Base-by-base conservation (phyloP, 2,888 invertebrate genomes). In the Myopa testacea region DNA sequence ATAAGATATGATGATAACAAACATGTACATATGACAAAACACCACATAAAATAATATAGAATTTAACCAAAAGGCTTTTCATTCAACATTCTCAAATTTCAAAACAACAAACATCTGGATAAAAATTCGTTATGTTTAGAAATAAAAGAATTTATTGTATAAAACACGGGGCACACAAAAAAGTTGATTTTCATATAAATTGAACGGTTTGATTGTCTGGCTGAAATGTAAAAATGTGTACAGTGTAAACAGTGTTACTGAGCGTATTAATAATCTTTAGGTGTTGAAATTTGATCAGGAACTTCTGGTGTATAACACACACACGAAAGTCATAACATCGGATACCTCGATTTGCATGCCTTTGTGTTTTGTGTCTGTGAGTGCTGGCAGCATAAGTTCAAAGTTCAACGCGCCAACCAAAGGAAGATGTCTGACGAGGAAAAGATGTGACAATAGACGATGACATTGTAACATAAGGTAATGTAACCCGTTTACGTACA, bases 91-190 rank as follows among this genome's bases (percentile, higher is more conserved):
- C 78, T 50, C 69, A 75, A 69, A 65, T 16, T 38, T 65, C 65
- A 12, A 65, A 62, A 65, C 38, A 38, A 65, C 19, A 65, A 58
- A 58, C 3, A 16, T 19, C n/a, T 58, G 16, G 16, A 34, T 65
- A 12, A 38, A 65, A 65, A 19, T 26, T 10, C 62, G 34, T 38
- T 7, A 68, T 38, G 68, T 40, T 65, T 37, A 69, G 4, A 50
- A 69, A 37, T 69, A 7, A 45, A n/a, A 45, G n/a, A 37, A 37
- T 45, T 19, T 8, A 16, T 4, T 68, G 16, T 40, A 50, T 50
- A 4, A 50, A 52, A 19, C 75, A 75, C 80, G 80, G 82, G 82
- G 81, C 82, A 82, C 81, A 81, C 82, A 81, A 81, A 82, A 81
- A 82, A 81, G 80, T 81, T 81, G 81, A 79, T 81, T 78, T 38